Base-by-base conservation (phyloP, 2,113 vertebrate genomes). In the Sula dactylatra region DNA sequence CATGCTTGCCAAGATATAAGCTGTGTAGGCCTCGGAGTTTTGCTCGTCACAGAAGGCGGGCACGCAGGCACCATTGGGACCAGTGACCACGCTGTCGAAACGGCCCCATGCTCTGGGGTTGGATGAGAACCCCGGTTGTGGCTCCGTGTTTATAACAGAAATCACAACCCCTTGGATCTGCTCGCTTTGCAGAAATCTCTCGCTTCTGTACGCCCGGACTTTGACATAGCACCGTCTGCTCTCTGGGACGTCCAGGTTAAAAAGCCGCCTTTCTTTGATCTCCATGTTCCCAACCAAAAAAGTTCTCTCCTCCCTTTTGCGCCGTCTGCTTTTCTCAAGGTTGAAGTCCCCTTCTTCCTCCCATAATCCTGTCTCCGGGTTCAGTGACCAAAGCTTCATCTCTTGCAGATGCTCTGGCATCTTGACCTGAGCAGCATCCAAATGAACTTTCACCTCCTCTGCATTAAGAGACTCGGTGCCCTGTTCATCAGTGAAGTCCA, bases 231-330 rank as follows among this genome's bases (percentile, higher is more conserved):
- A 99, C 82, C 99, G 98, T 42, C 99, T 98, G 97, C 98, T 99
- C 89, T 99, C 99, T 1, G 99, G 99, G 38, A 99, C 99, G 0
- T 99, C 99, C 45, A 99, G 96, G 97, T 99, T 99, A 91, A 99
- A 99, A 62, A 99, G 98, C 65, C 99, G 96, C 79, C 99, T 98
- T 90, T 99, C 99, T 62, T 99, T 98, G 95, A 99, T 99, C 98
- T 99, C 99, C 99, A 99, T 99, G 96, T 99, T 99, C 32, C 99
- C 99, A 72, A 99, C 98, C 79, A 99, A 97, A 96, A 99, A 99
- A 2, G 99, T 99, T 90, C 99, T 98, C 66, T 99, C 98, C 70
- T 99, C 99, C 69, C 99, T 98, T 96, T 98, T 99, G 20, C 72
- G 96, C 76, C 99, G 97, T 47, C 81, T 98, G 83, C 97, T 99